phyloP scores from a whole-genome alignment of 1,140 invertebrate species.

The Patella vulgata region DNA sequence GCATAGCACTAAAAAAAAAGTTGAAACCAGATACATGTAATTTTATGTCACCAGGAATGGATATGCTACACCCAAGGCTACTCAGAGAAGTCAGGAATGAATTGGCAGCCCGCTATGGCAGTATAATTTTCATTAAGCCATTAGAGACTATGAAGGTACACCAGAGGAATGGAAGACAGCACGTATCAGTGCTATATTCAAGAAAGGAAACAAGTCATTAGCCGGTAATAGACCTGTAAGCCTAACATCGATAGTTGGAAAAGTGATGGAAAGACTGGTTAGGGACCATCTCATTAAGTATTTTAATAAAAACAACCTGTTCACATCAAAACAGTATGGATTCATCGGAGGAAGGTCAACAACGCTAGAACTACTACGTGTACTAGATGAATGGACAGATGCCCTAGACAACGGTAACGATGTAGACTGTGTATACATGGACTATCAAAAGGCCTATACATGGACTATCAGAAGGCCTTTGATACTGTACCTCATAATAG shows the following conservation, averaged over 20 bases:
- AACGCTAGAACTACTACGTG: constrained; percentile 7
- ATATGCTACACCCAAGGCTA: too few relatives aligned
- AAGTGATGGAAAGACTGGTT: constrained; percentile 40
- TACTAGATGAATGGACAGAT: constrained; percentile 16
- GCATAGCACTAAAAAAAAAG: too few relatives aligned
- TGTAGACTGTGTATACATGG: too few relatives aligned
- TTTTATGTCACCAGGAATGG: too few relatives aligned
- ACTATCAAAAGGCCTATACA: too few relatives aligned
- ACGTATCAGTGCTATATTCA: constrained; percentile 23
- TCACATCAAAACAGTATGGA: constrained; percentile 10
- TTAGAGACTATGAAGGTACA: constrained; percentile 10
- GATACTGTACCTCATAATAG: constrained; percentile 10
- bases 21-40: too few relatives aligned
- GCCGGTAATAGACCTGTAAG: constrained; percentile 32
- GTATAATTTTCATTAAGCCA: too few relatives aligned
- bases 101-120: too few relatives aligned
- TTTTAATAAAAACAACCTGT: too few relatives aligned
- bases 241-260: constrained; percentile 36
- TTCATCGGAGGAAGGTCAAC: constrained; percentile 13
- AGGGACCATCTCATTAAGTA: constrained; percentile 31
- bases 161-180: constrained; percentile 30
- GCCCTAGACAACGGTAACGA: constrained; percentile 1
- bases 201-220: constrained; percentile 33
- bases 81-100: too few relatives aligned
- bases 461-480: background rate